Percentiles rank a stretch among this genome's conserved stretches.
phyloP scores from a whole-genome alignment of 2,113 vertebrate species.

The Arothron firmamentum region DNA sequence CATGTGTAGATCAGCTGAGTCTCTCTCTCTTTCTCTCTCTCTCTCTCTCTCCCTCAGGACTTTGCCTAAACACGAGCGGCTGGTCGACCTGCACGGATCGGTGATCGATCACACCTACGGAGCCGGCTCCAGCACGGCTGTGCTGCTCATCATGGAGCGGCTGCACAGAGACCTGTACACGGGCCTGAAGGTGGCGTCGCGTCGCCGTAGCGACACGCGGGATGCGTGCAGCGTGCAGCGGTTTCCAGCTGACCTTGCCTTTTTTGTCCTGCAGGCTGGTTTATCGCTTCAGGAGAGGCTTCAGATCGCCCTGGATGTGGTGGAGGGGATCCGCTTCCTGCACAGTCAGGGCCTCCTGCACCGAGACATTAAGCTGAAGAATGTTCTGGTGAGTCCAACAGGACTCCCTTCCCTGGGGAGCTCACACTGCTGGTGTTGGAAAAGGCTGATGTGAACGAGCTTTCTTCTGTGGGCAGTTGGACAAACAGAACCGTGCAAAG shows the following conservation, averaged over 20 bases:
- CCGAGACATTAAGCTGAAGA: conserved; percentile 96
- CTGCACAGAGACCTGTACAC: conserved; percentile 95
- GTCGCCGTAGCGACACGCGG: background rate
- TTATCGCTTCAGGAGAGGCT: conserved; percentile 84
- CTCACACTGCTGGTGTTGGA: too few species aligned
- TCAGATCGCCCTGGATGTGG: conserved; percentile 92
- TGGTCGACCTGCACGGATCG: conserved; percentile 93
- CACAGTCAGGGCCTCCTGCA: conserved; percentile 94
- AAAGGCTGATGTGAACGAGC: too few species aligned
- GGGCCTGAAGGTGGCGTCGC: conserved; percentile 83
- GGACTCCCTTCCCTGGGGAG: background rate
- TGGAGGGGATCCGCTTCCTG: conserved; percentile 95
- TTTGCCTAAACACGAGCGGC: conserved; percentile 87
- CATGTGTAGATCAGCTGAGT: too few species aligned
- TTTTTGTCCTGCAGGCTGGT: conserved; percentile 73
- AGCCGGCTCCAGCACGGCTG: conserved; percentile 89
- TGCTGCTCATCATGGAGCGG: conserved; percentile 95
- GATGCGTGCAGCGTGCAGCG: too few species aligned
- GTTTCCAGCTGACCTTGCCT: background rate
- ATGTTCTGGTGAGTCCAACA: conserved; percentile 86
- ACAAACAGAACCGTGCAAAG: conserved; percentile 94
- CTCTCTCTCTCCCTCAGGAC: conserved; percentile 70
- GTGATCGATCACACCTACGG: conserved; percentile 94
- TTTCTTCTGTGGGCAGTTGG: conserved; percentile 74
- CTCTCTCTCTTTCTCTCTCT: background rate